Conservation (phyloP, 2,113 vertebrate genomes). For the Bambusicola thoracicus region DNA sequence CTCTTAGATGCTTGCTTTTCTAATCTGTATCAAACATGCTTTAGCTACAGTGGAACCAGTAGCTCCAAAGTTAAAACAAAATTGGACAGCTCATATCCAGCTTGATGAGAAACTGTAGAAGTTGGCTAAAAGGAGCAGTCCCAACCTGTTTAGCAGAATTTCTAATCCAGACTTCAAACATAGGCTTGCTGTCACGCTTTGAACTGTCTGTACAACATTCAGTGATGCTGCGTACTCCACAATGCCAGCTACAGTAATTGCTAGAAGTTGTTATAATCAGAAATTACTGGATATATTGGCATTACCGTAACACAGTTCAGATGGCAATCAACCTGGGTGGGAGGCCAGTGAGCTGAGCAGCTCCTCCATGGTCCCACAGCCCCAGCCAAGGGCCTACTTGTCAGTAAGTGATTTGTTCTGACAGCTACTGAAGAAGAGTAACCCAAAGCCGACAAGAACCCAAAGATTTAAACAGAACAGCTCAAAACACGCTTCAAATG, state of each 20-base stretch:
- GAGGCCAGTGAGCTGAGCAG: neutral
- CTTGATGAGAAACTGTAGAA: neutral
- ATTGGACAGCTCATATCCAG: neutral
- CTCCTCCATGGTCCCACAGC: neutral
- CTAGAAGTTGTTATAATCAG: neutral
- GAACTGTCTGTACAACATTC: neutral
- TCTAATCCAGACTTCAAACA: neutral
- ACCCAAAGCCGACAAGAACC: neutral
- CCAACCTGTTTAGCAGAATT: neutral
- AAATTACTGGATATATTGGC: neutral
- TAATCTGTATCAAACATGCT: neutral
- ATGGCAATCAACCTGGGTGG: neutral
- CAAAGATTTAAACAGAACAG: neutral
- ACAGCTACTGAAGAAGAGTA: neutral
- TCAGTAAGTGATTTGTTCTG: neutral
- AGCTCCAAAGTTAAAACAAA: neutral
- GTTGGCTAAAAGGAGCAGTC: neutral
- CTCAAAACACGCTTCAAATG: neutral
- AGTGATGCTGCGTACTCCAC: neutral
- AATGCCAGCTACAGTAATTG: neutral
- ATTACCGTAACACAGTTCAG: neutral
- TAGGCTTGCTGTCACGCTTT: neutral
- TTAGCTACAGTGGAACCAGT: neutral
- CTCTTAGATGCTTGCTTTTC: neutral
- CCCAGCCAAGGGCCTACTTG: rapidly evolving